A percentile compares a stretch with the other conserved stretches of the same genome.
phyloP scores from a whole-genome alignment of 1,140 invertebrate genomes.

The Phthorimaea operculella region DNA sequence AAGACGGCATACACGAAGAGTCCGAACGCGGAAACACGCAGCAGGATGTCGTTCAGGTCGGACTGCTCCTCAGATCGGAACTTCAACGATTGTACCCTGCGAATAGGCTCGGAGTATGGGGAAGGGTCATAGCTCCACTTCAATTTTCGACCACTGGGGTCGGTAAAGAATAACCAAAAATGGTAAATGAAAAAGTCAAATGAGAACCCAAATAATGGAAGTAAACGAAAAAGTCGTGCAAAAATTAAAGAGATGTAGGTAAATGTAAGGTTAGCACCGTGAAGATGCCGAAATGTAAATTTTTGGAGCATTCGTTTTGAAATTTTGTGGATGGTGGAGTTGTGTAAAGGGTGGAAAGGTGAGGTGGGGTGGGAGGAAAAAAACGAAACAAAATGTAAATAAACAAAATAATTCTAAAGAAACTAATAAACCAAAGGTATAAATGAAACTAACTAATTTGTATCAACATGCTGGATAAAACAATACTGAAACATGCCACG shows the following conservation, averaged over 20 bases:
- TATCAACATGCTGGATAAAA: not conserved
- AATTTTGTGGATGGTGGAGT: slow-evolving; percentile 5
- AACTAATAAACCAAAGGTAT: slow-evolving; percentile 1
- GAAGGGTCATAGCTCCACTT: slow-evolving; percentile 64
- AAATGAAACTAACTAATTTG: not conserved
- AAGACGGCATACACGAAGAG: slow-evolving; percentile 93
- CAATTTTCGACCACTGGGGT: slow-evolving; percentile 59
- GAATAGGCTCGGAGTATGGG: slow-evolving; percentile 65
- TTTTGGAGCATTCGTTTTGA: not conserved
- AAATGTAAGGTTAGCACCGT: not conserved
- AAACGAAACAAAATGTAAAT: slow-evolving; percentile 14
- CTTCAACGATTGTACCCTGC: slow-evolving; percentile 85
- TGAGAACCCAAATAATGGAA: not conserved
- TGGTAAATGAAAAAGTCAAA: slow-evolving; percentile 33
- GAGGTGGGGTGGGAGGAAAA: slow-evolving; percentile 7
- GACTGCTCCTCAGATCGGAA: slow-evolving; percentile 90
- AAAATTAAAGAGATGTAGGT: not conserved
- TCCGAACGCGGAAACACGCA: slow-evolving; percentile 91
- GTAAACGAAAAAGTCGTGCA: not conserved
- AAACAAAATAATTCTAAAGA: slow-evolving; percentile 6
- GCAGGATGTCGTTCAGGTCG: slow-evolving; percentile 88
- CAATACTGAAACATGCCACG: too few relatives aligned
- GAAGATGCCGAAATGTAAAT: not conserved
- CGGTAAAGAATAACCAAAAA: slow-evolving; percentile 43
- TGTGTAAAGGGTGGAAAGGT: slow-evolving; percentile 7